phyloP scores from a whole-genome alignment of 2,113 vertebrate species.

The Hymenochirus boettgeri region DNA sequence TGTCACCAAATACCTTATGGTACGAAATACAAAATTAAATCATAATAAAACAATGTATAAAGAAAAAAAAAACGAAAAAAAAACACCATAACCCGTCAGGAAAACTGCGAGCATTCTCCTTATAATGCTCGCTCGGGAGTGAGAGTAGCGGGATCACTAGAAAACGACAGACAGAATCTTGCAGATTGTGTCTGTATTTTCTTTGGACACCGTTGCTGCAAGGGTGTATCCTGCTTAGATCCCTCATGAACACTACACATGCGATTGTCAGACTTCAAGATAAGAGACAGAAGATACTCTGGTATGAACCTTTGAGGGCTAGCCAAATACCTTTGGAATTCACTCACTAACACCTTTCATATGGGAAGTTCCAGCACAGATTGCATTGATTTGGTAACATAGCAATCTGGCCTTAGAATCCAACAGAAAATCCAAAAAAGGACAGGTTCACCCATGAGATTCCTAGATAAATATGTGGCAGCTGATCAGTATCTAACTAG shows the following conservation, averaged over 20 bases:
- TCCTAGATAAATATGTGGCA: neutral
- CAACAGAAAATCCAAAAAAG: neutral
- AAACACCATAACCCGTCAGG: no score
- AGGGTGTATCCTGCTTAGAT: no score
- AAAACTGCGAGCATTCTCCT: no score
- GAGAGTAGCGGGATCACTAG: no score
- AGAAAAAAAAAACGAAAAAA: no score
- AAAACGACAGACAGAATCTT: no score
- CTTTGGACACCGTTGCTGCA: constrained; percentile 8
- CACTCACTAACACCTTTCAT: constrained; percentile 28
- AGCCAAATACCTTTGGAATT: constrained; percentile 38
- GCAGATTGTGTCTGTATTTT: neutral
- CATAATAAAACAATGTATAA: no score
- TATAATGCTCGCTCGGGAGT: no score
- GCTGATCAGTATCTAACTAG: no score
- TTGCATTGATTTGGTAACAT: neutral
- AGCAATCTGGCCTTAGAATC: constrained; percentile 7
- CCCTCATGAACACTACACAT: constrained; percentile 25
- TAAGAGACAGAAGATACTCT: constrained; percentile 38
- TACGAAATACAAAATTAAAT: no score
- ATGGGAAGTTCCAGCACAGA: constrained; percentile 14
- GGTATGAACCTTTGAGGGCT: constrained; percentile 40
- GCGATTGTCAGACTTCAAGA: constrained; percentile 26
- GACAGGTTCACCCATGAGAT: neutral
- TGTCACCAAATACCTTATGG: no score